Evolutionary conservation across 2,797 vertebrate genomes (phyloP), one percentile per base, ranked within the genome.

Genomic region (Nasua narica): DNA sequence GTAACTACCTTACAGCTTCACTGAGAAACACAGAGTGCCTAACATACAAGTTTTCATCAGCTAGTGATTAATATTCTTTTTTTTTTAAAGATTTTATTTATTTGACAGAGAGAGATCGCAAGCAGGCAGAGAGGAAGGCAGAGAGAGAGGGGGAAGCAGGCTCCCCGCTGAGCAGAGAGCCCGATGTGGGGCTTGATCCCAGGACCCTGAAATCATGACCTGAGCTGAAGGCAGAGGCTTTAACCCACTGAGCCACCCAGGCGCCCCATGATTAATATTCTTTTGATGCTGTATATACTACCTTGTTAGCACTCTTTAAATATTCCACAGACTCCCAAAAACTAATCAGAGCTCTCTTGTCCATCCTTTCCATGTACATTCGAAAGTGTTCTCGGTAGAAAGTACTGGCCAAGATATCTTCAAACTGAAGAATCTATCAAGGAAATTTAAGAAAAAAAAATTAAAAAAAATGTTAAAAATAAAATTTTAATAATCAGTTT

Each of bases 271-370:
- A n/a, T n/a, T n/a, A 10, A 85, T 1, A n/a, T 40, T 74, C 46
- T 67, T 87, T 84, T 81, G 7, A 46, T 15, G 2, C 23, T 37
- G n/a, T 8, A 82, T 3, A 72, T 11, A 76, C 5, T 98, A 99
- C 99, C 99, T 99, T 99, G 98, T 99, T 99, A 97, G 99, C 99
- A 35, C 98, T 99, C 98, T 99, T 99, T 81, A 99, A 98, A 40
- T 98, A 99, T 98, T 99, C 99, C 98, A 99, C 99, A 67, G 99
- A 99, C 96, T 99, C 99, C 99, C 99, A 99, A 97, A 99, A 99
- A 98, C 99, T 98, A 1, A 99, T 99, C 96, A 99, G 98, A 97
- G 99, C 98, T 96, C 99, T 98, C 98, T 99, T 99, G 97, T 99
- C 99, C 94, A 99, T 99, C 94, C 99, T 99, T 97, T 99, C 99